phyloP scores from a whole-genome alignment of 64 coral and sea anemone species.

The Stichodactyla mertensii region DNA sequence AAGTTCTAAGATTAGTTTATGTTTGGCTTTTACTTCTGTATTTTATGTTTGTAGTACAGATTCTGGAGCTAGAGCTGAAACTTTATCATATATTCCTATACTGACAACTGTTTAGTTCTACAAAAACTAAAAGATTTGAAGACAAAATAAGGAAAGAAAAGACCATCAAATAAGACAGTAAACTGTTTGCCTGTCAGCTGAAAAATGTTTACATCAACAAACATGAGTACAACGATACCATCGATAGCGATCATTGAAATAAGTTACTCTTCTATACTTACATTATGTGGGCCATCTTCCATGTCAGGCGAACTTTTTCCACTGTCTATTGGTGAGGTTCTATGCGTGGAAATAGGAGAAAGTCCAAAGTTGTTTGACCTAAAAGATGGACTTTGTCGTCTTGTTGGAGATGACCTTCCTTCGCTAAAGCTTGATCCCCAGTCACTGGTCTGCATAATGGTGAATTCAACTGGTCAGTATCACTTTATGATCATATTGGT shows the following conservation, averaged over 20 bases:
- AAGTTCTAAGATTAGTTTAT: no score
- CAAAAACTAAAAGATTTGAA: no score
- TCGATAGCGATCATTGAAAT: neutral
- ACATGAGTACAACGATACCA: neutral
- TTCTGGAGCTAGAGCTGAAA: no score
- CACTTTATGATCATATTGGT: neutral
- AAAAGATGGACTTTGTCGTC: conserved; percentile 4
- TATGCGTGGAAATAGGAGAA: conserved; percentile 65
- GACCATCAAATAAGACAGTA: neutral
- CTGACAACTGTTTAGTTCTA: no score
- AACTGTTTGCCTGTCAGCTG: neutral
- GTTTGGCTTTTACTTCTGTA: no score
- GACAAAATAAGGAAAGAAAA: neutral
- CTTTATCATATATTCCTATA: no score
- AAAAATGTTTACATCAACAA: neutral
- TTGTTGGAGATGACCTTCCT: conserved; percentile 11
- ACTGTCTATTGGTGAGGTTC: conserved; percentile 62
- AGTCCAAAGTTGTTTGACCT: conserved; percentile 13
- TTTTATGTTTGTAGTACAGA: no score
- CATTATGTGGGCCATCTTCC: conserved; percentile 54
- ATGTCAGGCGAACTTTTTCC: conserved; percentile 75
- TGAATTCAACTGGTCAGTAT: neutral
- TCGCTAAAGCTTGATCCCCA: conserved; percentile 38
- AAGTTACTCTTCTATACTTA: conserved; percentile 2
- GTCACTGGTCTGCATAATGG: conserved; percentile 37